These are phyloP conservation scores for Furnarius figulus DNA, from an alignment of 2,113 vertebrate genomes.

Conservation along the genomic window DNA sequence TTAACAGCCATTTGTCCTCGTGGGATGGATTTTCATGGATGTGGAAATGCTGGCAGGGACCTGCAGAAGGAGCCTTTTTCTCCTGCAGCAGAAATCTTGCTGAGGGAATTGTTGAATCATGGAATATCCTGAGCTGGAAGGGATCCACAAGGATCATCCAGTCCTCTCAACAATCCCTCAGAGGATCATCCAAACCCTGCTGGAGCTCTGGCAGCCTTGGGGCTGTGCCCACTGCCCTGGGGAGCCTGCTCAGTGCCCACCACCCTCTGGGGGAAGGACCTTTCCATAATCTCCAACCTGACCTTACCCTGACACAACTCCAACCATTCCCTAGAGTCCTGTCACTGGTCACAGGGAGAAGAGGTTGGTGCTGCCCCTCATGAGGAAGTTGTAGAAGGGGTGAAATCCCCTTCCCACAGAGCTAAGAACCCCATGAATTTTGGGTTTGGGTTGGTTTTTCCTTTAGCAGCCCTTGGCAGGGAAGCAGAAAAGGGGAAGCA, in stretches of 20 bases:
- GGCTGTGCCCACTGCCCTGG: not conserved
- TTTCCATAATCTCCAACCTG: rapidly evolving
- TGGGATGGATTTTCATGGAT: not conserved
- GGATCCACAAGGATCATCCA: not conserved
- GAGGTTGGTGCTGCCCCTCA: too few relatives aligned
- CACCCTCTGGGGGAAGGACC: not conserved
- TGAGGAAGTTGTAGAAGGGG: not conserved
- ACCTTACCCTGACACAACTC: rapidly evolving
- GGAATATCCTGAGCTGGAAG: rapidly evolving
- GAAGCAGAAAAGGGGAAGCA: not conserved
- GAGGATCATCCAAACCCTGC: too few relatives aligned
- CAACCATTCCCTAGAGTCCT: not conserved
- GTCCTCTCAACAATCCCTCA: too few relatives aligned
- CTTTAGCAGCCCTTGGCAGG: not conserved
- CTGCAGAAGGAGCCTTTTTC: not conserved
- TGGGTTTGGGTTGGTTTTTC: not conserved
- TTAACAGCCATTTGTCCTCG: not conserved
- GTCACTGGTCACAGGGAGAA: not conserved
- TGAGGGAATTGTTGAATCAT: not conserved
- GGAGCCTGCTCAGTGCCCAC: not conserved
- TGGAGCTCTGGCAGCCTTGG: too few relatives aligned
- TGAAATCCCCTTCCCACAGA: rapidly evolving
- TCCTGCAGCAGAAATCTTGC: not conserved
- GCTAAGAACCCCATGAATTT: not conserved
- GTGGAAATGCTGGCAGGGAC: not conserved